Evolutionary conservation across 2,113 vertebrate genomes (phyloP).

Genomic region (Neoarius graeffei): DNA sequence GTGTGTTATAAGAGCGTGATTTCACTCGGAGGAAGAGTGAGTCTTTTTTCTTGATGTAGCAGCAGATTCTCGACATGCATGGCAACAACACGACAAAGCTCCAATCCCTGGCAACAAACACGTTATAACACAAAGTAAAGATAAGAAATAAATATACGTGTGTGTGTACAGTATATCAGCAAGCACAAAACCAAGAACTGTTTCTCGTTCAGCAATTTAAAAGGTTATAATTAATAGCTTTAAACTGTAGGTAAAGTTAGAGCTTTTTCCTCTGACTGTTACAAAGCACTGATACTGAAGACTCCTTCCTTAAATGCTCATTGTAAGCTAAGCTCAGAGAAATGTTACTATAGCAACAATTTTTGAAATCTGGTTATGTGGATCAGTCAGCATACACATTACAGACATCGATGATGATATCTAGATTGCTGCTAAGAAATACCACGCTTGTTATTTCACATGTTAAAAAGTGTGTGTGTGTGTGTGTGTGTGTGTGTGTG

Average conservation of each 20-base stretch:
- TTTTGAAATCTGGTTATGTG: too few relatives aligned
- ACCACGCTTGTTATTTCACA: neutral
- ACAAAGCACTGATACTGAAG: neutral
- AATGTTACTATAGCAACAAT: neutral
- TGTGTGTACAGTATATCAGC: neutral
- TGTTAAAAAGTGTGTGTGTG: neutral
- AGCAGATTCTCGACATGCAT: slow-evolving; percentile 90
- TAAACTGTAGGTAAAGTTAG: neutral
- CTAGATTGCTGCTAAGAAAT: neutral
- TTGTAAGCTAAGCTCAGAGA: neutral
- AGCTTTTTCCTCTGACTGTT: too few relatives aligned
- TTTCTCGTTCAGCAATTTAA: neutral
- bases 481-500: too few relatives aligned
- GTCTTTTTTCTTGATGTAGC: slow-evolving; percentile 82
- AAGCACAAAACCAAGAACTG: neutral
- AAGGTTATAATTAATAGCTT: neutral
- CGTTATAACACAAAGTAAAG: slow-evolving; percentile 4
- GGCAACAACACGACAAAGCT: slow-evolving; percentile 91
- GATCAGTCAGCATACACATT: neutral
- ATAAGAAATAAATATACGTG: too few relatives aligned
- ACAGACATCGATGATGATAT: neutral
- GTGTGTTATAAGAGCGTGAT: slow-evolving; percentile 85
- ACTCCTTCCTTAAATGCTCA: neutral
- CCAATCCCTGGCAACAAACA: slow-evolving; percentile 79
- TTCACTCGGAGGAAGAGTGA: slow-evolving; percentile 90